Base-by-base conservation (phyloP, 2,113 vertebrate genomes). In the Aepyceros melampus region DNA sequence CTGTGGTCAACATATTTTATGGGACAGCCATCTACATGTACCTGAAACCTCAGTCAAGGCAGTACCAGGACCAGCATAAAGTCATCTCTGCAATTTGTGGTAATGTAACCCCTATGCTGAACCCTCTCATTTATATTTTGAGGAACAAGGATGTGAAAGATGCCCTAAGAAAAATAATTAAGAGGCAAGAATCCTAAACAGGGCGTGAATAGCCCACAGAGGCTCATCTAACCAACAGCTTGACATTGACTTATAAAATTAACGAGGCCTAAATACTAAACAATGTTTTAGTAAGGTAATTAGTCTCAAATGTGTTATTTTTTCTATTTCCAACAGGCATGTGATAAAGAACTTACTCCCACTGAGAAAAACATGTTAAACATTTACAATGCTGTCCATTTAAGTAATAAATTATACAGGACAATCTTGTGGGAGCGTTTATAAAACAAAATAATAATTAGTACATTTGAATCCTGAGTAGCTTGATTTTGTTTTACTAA, bases 401-500 rank as follows among this genome's bases (percentile, higher is more conserved):
- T 87, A 92, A 94, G 67, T 31, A 87, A 33, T 74, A 90, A 94
- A 93, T 91, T 96, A 84, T 21, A 90, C 17, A 60, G 23, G 31
- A 64, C 8, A 86, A 82, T 91, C 51, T 94, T 85, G n/a, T 95
- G 21, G 60, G n/a, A 88, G 21, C 56, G 2, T 45, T 88, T 94
- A 93, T 64, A 29, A 93, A 87, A 83, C 62, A 51, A 96, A 97
- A 95, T 88, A 94, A 89, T 95, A 55, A 94, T 76, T 67, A 58
- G 25, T 58, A 91, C 13, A 88, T 82, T 96, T 95, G 88, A 82
- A 91, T 67, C 49, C 43, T 95, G n/a, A 89, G 55, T 25, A 45
- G 23, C 45, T 76, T 84, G 19, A 78, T 81, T 94, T 93, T 87
- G 62, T 93, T 91, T 96, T 88, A 76, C 7, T 86, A 94, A 94